phyloP scores from a whole-genome alignment of 1,140 invertebrate genomes.

The Leptoteleia sp. region DNA sequence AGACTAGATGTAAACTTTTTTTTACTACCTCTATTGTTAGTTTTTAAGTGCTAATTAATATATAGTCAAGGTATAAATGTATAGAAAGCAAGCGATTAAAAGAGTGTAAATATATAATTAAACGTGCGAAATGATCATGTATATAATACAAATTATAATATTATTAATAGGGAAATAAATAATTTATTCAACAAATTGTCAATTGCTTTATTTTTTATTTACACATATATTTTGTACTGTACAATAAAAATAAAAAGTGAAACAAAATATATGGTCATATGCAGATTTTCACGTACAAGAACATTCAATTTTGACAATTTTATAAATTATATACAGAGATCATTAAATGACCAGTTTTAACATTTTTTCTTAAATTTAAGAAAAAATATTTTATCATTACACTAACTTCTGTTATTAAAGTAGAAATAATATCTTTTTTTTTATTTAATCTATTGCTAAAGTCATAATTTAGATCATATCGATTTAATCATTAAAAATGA shows the following conservation, averaged over 20 bases:
- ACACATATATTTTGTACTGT: constrained; percentile 3
- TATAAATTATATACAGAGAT: neutral
- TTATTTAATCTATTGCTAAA: too few relatives aligned
- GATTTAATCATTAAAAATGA: too few relatives aligned
- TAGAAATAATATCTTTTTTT: too few relatives aligned
- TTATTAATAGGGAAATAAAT: constrained; percentile 21
- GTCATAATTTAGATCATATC: too few relatives aligned
- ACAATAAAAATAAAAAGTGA: constrained; percentile 7
- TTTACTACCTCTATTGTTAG: constrained; percentile 2
- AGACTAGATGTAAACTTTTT: neutral
- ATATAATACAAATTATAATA: too few relatives aligned
- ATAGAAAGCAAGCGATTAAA: constrained; percentile 13
- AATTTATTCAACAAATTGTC: constrained; percentile 27
- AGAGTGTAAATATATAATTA: constrained; percentile 20
- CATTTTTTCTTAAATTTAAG: too few relatives aligned
- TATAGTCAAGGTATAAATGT: constrained; percentile 16
- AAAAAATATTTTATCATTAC: too few relatives aligned
- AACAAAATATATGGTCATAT: constrained; percentile 7
- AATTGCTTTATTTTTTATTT: constrained; percentile 9
- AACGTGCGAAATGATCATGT: constrained; percentile 6
- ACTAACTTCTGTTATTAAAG: too few relatives aligned
- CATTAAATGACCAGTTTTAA: neutral
- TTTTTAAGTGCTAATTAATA: constrained; percentile 6
- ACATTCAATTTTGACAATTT: neutral
- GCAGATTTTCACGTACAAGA: neutral